Base-by-base conservation (phyloP, 2,888 invertebrate species). In the Cryptus viduatorius region DNA sequence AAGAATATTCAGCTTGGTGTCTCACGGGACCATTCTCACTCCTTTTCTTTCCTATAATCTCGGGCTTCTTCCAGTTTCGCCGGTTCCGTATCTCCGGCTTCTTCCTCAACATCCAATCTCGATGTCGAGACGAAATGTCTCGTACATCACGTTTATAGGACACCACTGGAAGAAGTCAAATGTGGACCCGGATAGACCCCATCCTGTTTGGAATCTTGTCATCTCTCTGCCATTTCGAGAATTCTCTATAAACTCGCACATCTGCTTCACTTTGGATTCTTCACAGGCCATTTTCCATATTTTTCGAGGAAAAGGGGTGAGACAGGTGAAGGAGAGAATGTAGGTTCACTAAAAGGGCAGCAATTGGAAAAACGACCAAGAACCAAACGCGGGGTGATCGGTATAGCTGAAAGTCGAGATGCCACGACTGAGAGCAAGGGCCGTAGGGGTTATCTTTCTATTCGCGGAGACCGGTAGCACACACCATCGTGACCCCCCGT, bases 281-380 rank as follows among this genome's bases (percentile, higher is more conserved):
- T 92, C 91, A 90, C 90, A 91, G 86, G 86, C 89, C 86, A 90
- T 85, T 91, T 90, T 92, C 90, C 91, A 92, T 91, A 92, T 92
- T 92, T 92, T 89, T 89, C 88, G 76, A 83, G 83, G 83, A 46
- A 73, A 71, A 71, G 46, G 64, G 71, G 76, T 37, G 19, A 46
- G 71, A 31, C 46, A 78, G 78, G 31, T 59, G 79, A 84, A 61
- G 69, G 56, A 69, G 59, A 79, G 88, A 88, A 87, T 89, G 85
- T 88, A 87, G 89, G 90, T 91, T 84, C 53, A 10, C 65, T 59
- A 37, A 56, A 16, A 4, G 16, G 71, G 37, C 12, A 7, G 29
- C 37, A 50, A 61, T 19, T 59, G 42, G 46, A 44, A 53, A 50
- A 24, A 67, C 31, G 44, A 14, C 48, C 48, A 29, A 44, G 56